Evolutionary conservation across 2,113 vertebrate species (phyloP).

Genomic region (Sceloporus undulatus): DNA sequence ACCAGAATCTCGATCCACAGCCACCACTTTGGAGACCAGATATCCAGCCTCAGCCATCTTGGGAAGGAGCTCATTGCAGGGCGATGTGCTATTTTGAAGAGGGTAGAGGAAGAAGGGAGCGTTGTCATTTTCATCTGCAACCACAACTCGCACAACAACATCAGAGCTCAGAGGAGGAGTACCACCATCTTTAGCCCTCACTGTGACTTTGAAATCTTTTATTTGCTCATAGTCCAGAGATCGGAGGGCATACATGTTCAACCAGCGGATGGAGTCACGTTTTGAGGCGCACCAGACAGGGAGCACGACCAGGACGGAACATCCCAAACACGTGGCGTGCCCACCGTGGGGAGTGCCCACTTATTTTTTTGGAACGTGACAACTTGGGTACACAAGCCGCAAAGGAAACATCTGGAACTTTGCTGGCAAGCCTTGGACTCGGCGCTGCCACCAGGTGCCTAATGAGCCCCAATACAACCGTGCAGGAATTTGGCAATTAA

Average conservation of each 20-base stretch:
- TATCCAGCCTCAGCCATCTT: slow-evolving; percentile 73
- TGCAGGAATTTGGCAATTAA: too few species aligned
- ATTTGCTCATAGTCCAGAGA: slow-evolving; percentile 77
- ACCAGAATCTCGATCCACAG: slow-evolving; percentile 77
- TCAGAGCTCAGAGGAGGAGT: slow-evolving; percentile 64
- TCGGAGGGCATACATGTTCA: slow-evolving; percentile 76
- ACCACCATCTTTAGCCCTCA: slow-evolving; percentile 65
- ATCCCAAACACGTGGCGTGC: too few species aligned
- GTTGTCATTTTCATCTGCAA: slow-evolving; percentile 81
- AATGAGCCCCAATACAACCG: too few species aligned
- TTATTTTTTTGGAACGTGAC: too few species aligned
- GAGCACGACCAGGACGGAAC: too few species aligned
- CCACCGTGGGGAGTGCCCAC: too few species aligned
- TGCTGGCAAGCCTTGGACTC: too few species aligned
- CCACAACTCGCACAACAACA: slow-evolving; percentile 63
- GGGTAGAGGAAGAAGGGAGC: slow-evolving; percentile 78
- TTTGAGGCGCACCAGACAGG: too few species aligned
- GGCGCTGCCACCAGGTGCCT: too few species aligned
- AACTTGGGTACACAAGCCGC: too few species aligned
- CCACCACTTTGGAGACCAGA: slow-evolving; percentile 76
- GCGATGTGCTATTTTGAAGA: slow-evolving; percentile 73
- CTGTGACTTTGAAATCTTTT: slow-evolving; percentile 69
- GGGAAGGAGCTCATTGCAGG: slow-evolving; percentile 76
- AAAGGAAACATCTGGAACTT: too few species aligned
- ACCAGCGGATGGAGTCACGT: too few species aligned